Conservation (phyloP, 2,797 vertebrate species). For the Telmatherina bonti region DNA sequence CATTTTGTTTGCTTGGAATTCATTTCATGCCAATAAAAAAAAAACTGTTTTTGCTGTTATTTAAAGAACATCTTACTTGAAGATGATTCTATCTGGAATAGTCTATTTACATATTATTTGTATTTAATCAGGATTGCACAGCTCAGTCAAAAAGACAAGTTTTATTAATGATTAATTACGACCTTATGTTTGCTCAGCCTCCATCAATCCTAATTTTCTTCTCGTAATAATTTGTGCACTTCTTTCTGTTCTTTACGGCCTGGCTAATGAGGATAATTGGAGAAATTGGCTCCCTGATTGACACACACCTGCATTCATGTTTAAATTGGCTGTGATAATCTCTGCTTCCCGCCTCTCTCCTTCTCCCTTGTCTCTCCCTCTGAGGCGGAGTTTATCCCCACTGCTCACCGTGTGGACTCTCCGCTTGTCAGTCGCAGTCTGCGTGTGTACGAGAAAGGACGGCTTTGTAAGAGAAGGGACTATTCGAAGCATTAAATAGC, state of each 20-base stretch:
- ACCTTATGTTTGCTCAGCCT: background rate
- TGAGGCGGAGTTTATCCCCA: slow-evolving; percentile 74
- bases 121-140: background rate
- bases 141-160: background rate
- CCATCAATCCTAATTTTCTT: background rate
- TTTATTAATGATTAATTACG: background rate
- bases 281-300: slow-evolving; percentile 37
- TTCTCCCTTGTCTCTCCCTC: slow-evolving; percentile 21
- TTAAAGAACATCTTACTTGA: background rate
- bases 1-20: background rate
- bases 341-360: slow-evolving; percentile 64
- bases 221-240: slow-evolving; percentile 21
- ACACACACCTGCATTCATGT: slow-evolving; percentile 49
- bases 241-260: background rate
- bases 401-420: slow-evolving; percentile 65
- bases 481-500: background rate
- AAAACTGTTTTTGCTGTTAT: background rate
- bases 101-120: background rate
- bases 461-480: slow-evolving; percentile 3
- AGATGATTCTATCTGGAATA: background rate
- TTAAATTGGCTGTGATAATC: slow-evolving; percentile 53
- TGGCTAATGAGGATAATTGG: slow-evolving; percentile 37
- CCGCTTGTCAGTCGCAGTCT: slow-evolving; percentile 75
- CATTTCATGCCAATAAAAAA: background rate
- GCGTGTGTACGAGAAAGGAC: slow-evolving; percentile 49